These are phyloP conservation scores for Pyxicephalus adspersus DNA, from an alignment of 2,113 vertebrate genomes.

Conservation along the genomic window DNA sequence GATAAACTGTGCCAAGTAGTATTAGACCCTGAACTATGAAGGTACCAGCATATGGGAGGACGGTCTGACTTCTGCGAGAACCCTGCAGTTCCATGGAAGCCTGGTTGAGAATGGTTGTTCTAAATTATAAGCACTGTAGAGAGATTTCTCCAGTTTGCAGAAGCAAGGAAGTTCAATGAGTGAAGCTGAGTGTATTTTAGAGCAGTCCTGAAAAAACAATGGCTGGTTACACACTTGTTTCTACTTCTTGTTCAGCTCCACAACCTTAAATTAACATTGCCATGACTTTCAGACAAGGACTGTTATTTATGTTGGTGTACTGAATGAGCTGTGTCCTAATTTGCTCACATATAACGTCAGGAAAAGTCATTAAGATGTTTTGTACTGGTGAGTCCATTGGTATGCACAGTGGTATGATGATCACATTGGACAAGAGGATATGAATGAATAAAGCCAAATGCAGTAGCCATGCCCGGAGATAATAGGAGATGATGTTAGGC, in stretches of 20 bases:
- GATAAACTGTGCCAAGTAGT: too few species aligned
- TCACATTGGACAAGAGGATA: neutral
- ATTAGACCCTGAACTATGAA: too few species aligned
- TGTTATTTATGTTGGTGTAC: neutral
- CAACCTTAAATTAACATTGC: neutral
- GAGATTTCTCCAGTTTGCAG: too few species aligned
- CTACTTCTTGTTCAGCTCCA: neutral
- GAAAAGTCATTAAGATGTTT: neutral
- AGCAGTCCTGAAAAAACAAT: too few species aligned
- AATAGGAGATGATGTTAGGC: conserved; percentile 32
- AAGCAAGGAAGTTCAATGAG: too few species aligned
- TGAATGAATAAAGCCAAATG: conserved; percentile 11
- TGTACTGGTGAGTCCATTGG: neutral
- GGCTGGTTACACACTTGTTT: too few species aligned
- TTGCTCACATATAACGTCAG: neutral
- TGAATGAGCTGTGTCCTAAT: neutral
- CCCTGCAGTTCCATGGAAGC: too few species aligned
- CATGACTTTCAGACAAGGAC: neutral
- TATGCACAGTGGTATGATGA: neutral
- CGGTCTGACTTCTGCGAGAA: too few species aligned
- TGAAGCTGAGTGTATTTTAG: too few species aligned
- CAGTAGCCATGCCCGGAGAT: neutral
- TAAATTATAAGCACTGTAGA: too few species aligned
- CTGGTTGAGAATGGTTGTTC: too few species aligned
- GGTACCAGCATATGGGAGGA: too few species aligned